Evolutionary conservation across 2,888 invertebrate species (phyloP), one percentile per base, ranked within the genome.

Genomic region (Anthrax anthrax): DNA sequence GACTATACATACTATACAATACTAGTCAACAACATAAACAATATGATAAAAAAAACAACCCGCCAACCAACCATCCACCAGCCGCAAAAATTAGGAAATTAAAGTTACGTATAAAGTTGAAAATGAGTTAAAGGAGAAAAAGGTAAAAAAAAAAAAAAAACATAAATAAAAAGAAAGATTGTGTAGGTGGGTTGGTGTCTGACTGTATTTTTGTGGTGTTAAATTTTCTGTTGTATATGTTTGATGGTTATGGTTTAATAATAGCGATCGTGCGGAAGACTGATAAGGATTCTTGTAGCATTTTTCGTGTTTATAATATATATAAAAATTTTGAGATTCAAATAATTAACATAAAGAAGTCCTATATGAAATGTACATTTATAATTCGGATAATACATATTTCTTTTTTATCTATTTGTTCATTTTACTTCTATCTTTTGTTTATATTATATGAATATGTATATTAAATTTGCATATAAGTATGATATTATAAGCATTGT

Each of bases 261-360:
- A 49, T 44, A 47, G 49, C 48, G 50, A 55, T 54, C 55, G 54
- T 54, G 54, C 54, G 55, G 54, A 55, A 54, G 54, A 54, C 51
- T 52, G 54, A 46, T 46, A 46, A 46, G 48, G 42, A 44, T 44
- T 48, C 48, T 48, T 48, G 41, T 42, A 48, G 44, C 44, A 48
- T 48, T 44, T 48, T 48, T 48, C 44, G 44, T 48, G 44, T 48
- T 44, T 48, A 44, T 42, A 42, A 34, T 42, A 44, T 44, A 38
- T 39, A 44, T 42, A 37, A 48, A 43, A 42, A 48, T 44, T 44
- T 39, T 43, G 37, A 42, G 39, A 48, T 41, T 37, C 48, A 48
- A 48, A 48, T 48, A 48, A 48, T 48, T 48, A 48, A 48, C 48
- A 48, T 48, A 44, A 40, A 42, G 36, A 43, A 29, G 5, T 37